phyloP scores from a whole-genome alignment of 1,140 invertebrate genomes.

The Hestina assimilis region DNA sequence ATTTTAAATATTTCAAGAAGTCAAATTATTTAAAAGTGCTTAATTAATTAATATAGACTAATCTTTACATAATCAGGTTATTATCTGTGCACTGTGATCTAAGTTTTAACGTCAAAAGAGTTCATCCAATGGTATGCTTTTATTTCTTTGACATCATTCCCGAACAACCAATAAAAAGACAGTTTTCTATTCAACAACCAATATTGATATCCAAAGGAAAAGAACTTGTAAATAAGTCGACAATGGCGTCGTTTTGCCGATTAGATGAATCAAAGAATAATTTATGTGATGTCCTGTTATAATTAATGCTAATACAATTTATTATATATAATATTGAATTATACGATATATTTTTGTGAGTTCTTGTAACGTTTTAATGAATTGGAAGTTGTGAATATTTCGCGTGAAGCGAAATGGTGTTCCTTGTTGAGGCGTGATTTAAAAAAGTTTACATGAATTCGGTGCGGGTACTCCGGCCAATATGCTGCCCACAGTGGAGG shows the following conservation, averaged over 20 bases:
- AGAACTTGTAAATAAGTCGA: conserved; percentile 65
- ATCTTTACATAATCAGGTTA: conserved; percentile 12
- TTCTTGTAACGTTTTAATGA: conserved; percentile 28
- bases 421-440: conserved; percentile 53
- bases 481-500: conserved; percentile 78
- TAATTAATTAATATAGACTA: neutral
- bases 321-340: conserved; percentile 28
- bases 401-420: conserved; percentile 51
- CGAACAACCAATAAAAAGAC: conserved; percentile 29
- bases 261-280: conserved; percentile 61
- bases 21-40: neutral
- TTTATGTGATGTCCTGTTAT: conserved; percentile 50
- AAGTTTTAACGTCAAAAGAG: conserved; percentile 2
- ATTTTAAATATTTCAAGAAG: neutral
- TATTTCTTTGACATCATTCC: conserved; percentile 33
- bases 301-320: conserved; percentile 38
- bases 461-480: conserved; percentile 48
- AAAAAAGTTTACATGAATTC: conserved; percentile 70
- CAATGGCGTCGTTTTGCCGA: conserved; percentile 75
- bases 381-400: conserved; percentile 39
- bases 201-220: conserved; percentile 43
- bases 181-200: conserved; percentile 21
- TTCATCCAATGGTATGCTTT: conserved; percentile 25
- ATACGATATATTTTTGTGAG: conserved; percentile 30
- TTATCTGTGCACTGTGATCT: conserved; percentile 4